Evolutionary conservation across 1,140 invertebrate genomes (phyloP).

Genomic region (Drosophila carrolli): DNA sequence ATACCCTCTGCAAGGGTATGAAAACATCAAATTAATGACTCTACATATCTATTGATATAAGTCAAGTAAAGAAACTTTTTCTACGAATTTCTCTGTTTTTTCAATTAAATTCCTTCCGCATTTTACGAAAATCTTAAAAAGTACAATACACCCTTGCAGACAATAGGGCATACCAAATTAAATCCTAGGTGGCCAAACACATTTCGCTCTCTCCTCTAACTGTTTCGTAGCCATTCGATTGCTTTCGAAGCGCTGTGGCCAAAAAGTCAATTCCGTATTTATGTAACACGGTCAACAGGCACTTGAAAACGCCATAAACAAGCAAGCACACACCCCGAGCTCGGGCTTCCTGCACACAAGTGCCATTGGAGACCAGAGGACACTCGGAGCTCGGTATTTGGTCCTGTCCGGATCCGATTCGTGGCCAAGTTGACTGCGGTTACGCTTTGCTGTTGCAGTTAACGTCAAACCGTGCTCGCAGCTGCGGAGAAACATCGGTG

Average conservation of each 20-base stretch:
- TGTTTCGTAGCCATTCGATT: constrained; percentile 58
- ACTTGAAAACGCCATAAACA: constrained; percentile 73
- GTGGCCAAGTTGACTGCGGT: constrained; percentile 71
- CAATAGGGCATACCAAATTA: neutral
- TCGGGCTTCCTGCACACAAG: constrained; percentile 52
- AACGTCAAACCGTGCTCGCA: constrained; percentile 54
- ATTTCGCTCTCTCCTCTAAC: constrained; percentile 9
- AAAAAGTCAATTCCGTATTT: constrained; percentile 79
- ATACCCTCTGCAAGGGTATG: too few species aligned
- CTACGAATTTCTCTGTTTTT: too few species aligned
- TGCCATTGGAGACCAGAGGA: constrained; percentile 32
- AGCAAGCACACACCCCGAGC: constrained; percentile 40
- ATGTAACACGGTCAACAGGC: constrained; percentile 74
- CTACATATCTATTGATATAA: too few species aligned
- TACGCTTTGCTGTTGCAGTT: constrained; percentile 62
- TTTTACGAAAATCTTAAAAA: neutral
- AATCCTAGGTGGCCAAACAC: constrained; percentile 10
- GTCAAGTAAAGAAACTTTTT: too few species aligned
- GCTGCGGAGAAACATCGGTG: constrained; percentile 46
- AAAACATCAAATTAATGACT: neutral
- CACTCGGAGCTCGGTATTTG: constrained; percentile 18
- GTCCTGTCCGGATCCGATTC: constrained; percentile 28
- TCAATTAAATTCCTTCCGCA: neutral
- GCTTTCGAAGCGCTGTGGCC: constrained; percentile 47
- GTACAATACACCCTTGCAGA: neutral